Evolutionary conservation across 2,113 vertebrate species (phyloP).

Genomic region (Atlantisia rogersi): DNA sequence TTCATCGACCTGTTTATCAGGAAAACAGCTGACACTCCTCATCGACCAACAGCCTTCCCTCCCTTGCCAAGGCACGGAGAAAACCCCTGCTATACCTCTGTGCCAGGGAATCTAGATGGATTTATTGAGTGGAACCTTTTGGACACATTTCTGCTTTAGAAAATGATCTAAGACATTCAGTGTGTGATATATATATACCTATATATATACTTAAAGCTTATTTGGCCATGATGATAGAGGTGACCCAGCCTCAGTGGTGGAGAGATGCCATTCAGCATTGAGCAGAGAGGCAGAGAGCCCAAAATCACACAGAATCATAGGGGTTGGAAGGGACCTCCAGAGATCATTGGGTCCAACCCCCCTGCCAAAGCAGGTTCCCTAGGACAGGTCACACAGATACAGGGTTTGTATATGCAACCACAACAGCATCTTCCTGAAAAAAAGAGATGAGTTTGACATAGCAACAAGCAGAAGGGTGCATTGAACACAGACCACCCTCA

Average conservation of each 20-base stretch:
- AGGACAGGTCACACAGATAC: no score
- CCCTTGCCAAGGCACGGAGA: not conserved
- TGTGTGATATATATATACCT: not conserved
- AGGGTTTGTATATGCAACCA: not conserved
- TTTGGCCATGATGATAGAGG: not conserved
- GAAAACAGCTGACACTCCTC: not conserved
- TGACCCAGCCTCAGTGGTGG: not conserved
- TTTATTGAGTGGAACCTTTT: not conserved
- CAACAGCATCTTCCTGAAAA: not conserved
- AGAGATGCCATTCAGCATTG: not conserved
- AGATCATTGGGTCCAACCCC: no score
- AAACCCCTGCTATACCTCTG: rapidly evolving
- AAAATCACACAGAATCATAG: no score
- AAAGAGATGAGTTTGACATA: not conserved
- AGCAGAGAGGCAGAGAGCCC: no score
- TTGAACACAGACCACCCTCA: not conserved
- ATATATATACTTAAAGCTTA: not conserved
- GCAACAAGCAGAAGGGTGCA: rapidly evolving
- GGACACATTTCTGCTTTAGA: not conserved
- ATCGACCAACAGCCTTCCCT: not conserved
- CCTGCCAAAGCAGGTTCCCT: no score
- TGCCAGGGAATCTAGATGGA: not conserved
- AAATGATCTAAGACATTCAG: not conserved
- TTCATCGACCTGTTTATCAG: not conserved
- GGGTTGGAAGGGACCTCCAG: no score